Percentiles rank a stretch among this genome's conserved stretches.
Evolutionary conservation across 2,113 vertebrate species (phyloP).

Genomic region (Xenopus borealis): DNA sequence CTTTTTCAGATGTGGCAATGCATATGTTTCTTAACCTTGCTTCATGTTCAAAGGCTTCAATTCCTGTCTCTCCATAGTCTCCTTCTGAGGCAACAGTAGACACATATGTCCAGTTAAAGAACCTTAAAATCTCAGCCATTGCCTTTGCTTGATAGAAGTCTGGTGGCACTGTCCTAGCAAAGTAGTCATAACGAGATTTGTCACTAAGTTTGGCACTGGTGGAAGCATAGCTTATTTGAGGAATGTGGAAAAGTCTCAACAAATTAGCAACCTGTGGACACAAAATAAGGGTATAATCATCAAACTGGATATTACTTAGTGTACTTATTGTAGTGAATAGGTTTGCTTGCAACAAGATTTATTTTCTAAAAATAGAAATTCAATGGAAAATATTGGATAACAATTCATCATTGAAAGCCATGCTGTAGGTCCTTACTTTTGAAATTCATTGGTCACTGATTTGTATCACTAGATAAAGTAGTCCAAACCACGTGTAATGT

Average conservation of each 20-base stretch:
- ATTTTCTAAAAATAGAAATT: too few relatives aligned
- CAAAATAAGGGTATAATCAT: constrained; percentile 3
- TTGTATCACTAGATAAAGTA: too few relatives aligned
- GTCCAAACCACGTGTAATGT: too few relatives aligned
- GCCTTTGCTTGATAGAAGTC: constrained; percentile 98
- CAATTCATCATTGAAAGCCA: too few relatives aligned
- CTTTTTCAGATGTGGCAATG: constrained; percentile 94
- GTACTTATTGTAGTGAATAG: too few relatives aligned
- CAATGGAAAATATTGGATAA: too few relatives aligned
- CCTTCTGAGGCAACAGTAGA: constrained; percentile 95
- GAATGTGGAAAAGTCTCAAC: constrained; percentile 95
- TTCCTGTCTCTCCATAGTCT: constrained; percentile 94
- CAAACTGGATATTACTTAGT: too few relatives aligned
- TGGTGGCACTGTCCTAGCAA: constrained; percentile 90
- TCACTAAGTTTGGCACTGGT: constrained; percentile 97
- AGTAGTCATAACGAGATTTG: constrained; percentile 94
- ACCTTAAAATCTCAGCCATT: constrained; percentile 94
- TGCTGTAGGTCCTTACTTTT: too few relatives aligned
- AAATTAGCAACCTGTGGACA: constrained; percentile 88
- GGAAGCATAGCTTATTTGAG: constrained; percentile 97
- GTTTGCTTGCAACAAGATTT: too few relatives aligned
- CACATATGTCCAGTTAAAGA: constrained; percentile 98
- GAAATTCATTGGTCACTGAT: too few relatives aligned
- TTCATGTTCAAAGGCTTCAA: constrained; percentile 96
- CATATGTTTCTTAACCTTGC: constrained; percentile 94